A percentile compares a stretch with the other conserved stretches of the same genome.
These are phyloP conservation scores for Julus scanicus DNA, from an alignment of 2,888 invertebrate genomes.

Conservation along the genomic window DNA sequence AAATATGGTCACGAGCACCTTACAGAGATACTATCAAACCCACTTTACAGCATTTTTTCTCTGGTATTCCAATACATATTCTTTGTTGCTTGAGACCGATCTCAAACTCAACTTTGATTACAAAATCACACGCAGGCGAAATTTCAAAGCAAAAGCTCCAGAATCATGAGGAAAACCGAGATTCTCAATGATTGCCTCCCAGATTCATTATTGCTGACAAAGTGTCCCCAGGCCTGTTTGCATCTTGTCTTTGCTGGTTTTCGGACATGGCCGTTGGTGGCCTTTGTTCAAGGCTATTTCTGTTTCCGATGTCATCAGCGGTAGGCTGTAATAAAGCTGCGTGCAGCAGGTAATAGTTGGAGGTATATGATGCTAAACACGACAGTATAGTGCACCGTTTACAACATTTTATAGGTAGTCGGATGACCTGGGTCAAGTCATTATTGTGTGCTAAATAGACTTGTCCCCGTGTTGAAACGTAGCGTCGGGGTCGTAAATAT, in stretches of 20 bases:
- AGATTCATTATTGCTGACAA: neutral
- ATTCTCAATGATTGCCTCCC: neutral
- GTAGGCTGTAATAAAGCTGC: neutral
- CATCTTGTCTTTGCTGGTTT: neutral
- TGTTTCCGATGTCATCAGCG: neutral
- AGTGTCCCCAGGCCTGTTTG: neutral
- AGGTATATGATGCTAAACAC: constrained; percentile 45
- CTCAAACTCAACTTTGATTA: neutral
- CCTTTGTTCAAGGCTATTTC: constrained; percentile 18
- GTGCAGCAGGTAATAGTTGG: constrained; percentile 31
- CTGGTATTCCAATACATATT: neutral
- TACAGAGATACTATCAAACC: neutral
- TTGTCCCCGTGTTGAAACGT: constrained; percentile 43
- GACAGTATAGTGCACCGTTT: constrained; percentile 50
- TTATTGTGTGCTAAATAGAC: constrained; percentile 51
- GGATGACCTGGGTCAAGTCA: constrained; percentile 52
- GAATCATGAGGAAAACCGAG: neutral
- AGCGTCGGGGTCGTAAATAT: constrained; percentile 41
- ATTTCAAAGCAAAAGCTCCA: neutral
- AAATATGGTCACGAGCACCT: neutral
- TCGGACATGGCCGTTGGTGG: neutral
- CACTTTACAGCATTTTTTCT: neutral
- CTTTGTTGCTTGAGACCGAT: neutral
- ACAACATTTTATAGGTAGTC: constrained; percentile 49
- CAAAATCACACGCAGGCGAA: neutral